Base-by-base conservation (phyloP, 2,888 invertebrate species). In the Erebia aethiops region DNA sequence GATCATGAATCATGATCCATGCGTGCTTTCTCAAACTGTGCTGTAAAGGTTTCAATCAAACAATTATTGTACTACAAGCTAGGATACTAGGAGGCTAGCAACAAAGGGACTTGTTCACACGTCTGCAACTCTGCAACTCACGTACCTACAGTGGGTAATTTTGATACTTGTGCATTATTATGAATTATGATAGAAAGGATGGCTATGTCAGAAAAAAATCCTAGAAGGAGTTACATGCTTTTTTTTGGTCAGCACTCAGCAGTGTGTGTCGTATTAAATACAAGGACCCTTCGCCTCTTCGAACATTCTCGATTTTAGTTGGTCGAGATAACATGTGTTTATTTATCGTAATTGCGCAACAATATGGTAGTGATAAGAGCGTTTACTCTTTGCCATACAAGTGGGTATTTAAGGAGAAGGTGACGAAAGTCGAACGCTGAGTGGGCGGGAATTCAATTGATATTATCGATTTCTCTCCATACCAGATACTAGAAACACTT, bases 261-360 rank as follows among this genome's bases (percentile, higher is more conserved):
- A 51, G 51, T 14, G 1, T n/a, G 54, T 0, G 16, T 35, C 35
- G 35, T 35, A 35, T 10, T 14, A 7, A n/a, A 54, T 3, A 58
- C 35, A 35, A 9, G n/a, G 16, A 43, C 14, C 21, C 7, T 21
- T 14, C 14, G 18, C 14, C 14, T 14, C 13, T 79, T 78, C 77
- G 90, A 91, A 90, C 82, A 76, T 91, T 92, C 91, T 90, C 85
- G 91, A 91, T 89, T 78, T 79, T 70, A 74, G 72, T 57, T 18
- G 10, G 3, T 73, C 26, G 80, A 86, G 87, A 90, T 90, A 89
- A 88, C 89, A 88, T 87, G 86, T 89, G 87, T 87, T 81, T 73
- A 71, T 75, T 84, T 84, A 85, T 82, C 79, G 79, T 77, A 85
- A 86, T 88, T 89, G 87, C 88, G 87, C 87, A 89, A 89, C 81